These are phyloP conservation scores for Zaprionus ornatus DNA, from an alignment of 1,140 invertebrate species.

Conservation along the genomic window DNA sequence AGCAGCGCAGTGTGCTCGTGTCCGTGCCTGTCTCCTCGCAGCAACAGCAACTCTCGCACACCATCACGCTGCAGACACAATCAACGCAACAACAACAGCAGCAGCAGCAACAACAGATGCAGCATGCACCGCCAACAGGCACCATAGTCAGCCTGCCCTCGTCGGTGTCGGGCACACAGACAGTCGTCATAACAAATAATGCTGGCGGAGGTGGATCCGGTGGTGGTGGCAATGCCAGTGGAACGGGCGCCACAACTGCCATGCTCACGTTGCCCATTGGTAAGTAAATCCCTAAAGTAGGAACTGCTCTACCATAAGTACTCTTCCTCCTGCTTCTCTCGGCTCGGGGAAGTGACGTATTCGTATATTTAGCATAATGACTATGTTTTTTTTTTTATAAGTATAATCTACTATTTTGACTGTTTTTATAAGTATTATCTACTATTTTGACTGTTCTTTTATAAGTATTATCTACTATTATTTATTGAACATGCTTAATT, in stretches of 20 bases:
- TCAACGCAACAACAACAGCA: slow-evolving; percentile 57
- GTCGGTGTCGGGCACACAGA: slow-evolving; percentile 84
- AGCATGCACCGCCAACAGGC: slow-evolving; percentile 65
- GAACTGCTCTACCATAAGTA: background rate
- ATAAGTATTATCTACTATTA: slow-evolving; percentile 59
- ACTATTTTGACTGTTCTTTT: background rate
- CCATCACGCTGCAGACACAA: slow-evolving; percentile 67
- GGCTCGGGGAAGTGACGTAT: background rate
- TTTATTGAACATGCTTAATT: slow-evolving; percentile 77
- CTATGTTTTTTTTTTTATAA: slow-evolving; percentile 69
- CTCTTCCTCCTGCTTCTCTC: background rate
- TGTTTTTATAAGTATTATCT: slow-evolving; percentile 9
- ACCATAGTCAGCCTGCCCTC: slow-evolving; percentile 75
- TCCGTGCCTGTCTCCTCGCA: slow-evolving; percentile 83
- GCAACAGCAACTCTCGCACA: slow-evolving; percentile 69
- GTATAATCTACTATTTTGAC: slow-evolving; percentile 7
- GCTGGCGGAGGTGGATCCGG: slow-evolving; percentile 41
- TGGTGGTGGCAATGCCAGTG: slow-evolving; percentile 32
- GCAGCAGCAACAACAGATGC: slow-evolving; percentile 54
- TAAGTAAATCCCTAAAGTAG: slow-evolving; percentile 81
- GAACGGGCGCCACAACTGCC: slow-evolving; percentile 71
- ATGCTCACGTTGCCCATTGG: slow-evolving; percentile 87
- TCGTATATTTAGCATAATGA: slow-evolving; percentile 45
- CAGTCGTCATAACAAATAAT: slow-evolving; percentile 85
- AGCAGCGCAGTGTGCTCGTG: slow-evolving; percentile 66